Evolutionary conservation across 2,113 vertebrate genomes (phyloP).

Genomic region (Urocitellus parryii): DNA sequence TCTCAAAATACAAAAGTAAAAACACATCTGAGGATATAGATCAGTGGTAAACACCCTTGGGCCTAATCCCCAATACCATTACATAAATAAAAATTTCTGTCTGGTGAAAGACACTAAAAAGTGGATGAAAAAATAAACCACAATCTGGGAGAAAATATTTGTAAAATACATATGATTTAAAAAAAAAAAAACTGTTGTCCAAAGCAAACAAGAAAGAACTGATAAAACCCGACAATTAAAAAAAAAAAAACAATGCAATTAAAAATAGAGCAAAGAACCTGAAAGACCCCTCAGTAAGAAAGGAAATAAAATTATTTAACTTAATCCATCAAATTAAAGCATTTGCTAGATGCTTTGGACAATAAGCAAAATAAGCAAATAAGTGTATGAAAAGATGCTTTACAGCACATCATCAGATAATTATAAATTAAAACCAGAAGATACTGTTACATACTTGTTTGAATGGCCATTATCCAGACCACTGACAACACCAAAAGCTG

Average conservation of each 20-base stretch:
- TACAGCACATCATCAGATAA: not conserved
- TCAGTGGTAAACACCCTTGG: no score
- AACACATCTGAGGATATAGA: no score
- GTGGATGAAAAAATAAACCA: not conserved
- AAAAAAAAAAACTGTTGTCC: not conserved
- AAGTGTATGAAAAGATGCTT: not conserved
- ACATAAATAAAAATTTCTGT: not conserved
- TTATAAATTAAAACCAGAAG: not conserved
- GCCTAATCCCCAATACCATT: no score
- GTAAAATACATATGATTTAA: not conserved
- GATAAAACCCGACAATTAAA: not conserved
- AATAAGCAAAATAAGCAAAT: not conserved
- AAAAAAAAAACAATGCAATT: not conserved
- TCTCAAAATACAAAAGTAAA: no score
- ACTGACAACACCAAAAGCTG: not conserved
- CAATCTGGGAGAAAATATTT: not conserved
- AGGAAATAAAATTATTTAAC: not conserved
- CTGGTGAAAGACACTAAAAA: not conserved
- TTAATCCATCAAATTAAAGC: not conserved
- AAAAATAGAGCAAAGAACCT: not conserved
- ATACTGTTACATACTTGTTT: not conserved
- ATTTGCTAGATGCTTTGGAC: not conserved
- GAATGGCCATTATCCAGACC: not conserved
- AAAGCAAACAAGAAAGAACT: not conserved
- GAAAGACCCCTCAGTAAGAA: not conserved